Base-by-base conservation (phyloP, 2,113 vertebrate genomes). In the Ciconia boyciana region DNA sequence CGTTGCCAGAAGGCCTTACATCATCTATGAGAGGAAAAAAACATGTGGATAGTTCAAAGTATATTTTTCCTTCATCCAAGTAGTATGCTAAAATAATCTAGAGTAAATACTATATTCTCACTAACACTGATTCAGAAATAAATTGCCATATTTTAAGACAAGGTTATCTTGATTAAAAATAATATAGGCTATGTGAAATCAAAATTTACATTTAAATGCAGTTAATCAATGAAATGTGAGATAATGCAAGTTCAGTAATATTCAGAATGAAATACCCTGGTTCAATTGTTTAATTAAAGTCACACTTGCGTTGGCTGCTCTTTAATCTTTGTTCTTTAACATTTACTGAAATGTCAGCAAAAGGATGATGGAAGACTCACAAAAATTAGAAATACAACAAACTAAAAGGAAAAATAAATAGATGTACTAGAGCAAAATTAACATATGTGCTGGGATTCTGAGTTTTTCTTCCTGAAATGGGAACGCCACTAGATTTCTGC, bases 201-300 rank as follows among this genome's bases (percentile, higher is more conserved):
- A 72, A 51, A 83, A 82, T 78, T 20, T 90, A 76, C 70, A 68
- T 92, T 83, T 94, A 48, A 60, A 84, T 89, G 39, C 19, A 84
- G 13, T 76, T 94, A 77, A 82, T 92, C 39, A 70, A 92, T 71
- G 48, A 85, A 91, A 87, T 36, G 76, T 55, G 79, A 87, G 84
- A 87, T 72, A 87, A 93, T 81, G 90, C 14, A 93, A 89, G 39
- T n/a, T 86, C 65, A 95, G 78, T 79, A 93, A 48, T 25, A 95
- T 48, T 79, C 26, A 84, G 68, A 83, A 85, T 48, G 9, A 96
- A 66, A 52, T 84, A 60, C 57, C 9, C 31, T 79, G 39, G 78
- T 75, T 90, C 43, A 77, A 92, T 41, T 46, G 48, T 83, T 74
- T 89, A 91, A 97, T 95, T 93, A 80, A 96, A 95, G 48, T 79